A percentile compares a stretch with the other conserved stretches of the same genome.
Evolutionary conservation across 1,140 invertebrate genomes (phyloP).

Genomic region (Neelides sp.): DNA sequence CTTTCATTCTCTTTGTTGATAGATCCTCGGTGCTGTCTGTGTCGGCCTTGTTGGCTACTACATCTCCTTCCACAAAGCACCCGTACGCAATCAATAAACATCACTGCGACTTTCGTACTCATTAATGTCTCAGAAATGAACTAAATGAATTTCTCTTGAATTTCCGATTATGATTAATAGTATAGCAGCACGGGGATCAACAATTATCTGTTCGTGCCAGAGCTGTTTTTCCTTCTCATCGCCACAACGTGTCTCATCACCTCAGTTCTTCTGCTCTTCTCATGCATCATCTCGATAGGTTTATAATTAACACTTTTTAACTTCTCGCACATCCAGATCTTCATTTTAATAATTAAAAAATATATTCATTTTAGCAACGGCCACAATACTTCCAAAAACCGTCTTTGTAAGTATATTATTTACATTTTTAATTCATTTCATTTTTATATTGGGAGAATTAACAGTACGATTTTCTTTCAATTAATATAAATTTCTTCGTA

Average conservation of each 20-base stretch:
- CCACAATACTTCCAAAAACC: constrained; percentile 66
- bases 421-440: constrained; percentile 5
- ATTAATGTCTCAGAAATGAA: too few species aligned
- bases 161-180: too few species aligned
- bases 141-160: too few species aligned
- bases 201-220: constrained; percentile 35
- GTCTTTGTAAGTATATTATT: constrained; percentile 57
- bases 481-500: too few species aligned
- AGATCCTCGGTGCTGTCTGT: constrained; percentile 58
- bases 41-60: constrained; percentile 55
- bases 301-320: neutral
- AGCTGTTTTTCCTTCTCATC: constrained; percentile 60
- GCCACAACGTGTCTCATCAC: constrained; percentile 59
- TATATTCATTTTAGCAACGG: constrained; percentile 43
- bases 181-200: too few species aligned
- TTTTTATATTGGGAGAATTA: too few species aligned
- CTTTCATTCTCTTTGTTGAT: constrained; percentile 33
- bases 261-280: constrained; percentile 55
- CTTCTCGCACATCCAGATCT: neutral
- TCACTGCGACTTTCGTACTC: too few species aligned
- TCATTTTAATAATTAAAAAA: constrained; percentile 5
- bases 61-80: constrained; percentile 35
- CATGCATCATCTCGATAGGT: constrained; percentile 53
- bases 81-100: too few species aligned
- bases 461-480: too few species aligned